Percentiles rank a stretch among this genome's conserved stretches.
These are phyloP conservation scores for Chaenocephalus aceratus DNA, from an alignment of 2,113 vertebrate species.

Conservation along the genomic window DNA sequence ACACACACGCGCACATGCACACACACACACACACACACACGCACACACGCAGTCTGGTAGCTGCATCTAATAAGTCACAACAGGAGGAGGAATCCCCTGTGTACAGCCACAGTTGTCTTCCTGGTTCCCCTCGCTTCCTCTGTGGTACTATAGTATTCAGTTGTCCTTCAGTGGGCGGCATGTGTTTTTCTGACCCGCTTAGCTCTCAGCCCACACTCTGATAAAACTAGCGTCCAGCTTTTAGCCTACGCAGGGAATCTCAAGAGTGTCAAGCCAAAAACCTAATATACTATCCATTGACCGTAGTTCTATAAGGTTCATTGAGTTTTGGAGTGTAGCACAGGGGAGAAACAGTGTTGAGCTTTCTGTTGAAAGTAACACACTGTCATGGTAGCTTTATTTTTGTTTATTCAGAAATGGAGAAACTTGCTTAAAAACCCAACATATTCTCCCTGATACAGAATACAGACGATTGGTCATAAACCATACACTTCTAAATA, in stretches of 20 bases:
- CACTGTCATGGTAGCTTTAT: too few relatives aligned
- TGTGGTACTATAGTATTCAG: constrained; percentile 20
- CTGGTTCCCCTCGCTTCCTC: constrained; percentile 1
- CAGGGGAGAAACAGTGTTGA: not conserved
- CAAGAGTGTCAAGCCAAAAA: constrained; percentile 30
- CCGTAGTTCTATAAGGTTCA: constrained; percentile 9
- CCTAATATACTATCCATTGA: constrained; percentile 14
- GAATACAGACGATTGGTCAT: too few relatives aligned
- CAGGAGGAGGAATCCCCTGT: constrained; percentile 26
- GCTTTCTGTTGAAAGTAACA: not conserved
- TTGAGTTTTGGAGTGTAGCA: not conserved
- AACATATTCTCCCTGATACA: too few relatives aligned
- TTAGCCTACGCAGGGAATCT: constrained; percentile 36
- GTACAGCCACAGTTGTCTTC: not conserved
- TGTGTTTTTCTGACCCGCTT: constrained; percentile 57
- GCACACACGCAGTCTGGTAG: constrained; percentile 25
- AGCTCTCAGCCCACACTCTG: constrained; percentile 39
- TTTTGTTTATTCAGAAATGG: not conserved
- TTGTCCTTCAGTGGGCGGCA: constrained; percentile 20
- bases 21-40: too few relatives aligned
- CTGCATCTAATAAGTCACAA: constrained; percentile 48
- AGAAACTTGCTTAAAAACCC: not conserved
- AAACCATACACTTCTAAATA: too few relatives aligned
- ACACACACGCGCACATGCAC: constrained; percentile 4
- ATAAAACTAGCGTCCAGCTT: constrained; percentile 22